Base-by-base conservation (phyloP, 2,113 vertebrate species). In the Pao palembangensis region DNA sequence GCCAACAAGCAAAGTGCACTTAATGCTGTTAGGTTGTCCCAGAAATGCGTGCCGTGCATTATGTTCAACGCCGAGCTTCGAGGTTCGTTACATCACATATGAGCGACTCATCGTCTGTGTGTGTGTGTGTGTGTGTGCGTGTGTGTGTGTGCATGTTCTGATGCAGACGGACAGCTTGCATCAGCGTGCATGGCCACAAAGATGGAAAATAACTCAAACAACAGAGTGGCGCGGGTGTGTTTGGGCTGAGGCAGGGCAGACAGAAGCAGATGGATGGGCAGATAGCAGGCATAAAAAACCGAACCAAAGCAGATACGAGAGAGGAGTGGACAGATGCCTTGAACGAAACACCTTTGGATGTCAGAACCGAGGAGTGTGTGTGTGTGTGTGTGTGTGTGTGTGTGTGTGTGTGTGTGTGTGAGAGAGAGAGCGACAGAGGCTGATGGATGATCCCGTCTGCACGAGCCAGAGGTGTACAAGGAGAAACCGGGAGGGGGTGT, bases 111-210 rank as follows among this genome's bases (percentile, higher is more conserved):
- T 43, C 23, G 16, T 38, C 8, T 6, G 11, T 8, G n/a, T 54
- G 44, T 69, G 47, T 58, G 61, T 56, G 7, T 17, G 14, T 25
- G 6, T n/a, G n/a, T n/a, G n/a, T n/a, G n/a, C n/a, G n/a, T n/a
- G n/a, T n/a, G 53, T 34, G 51, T 38, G 44, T 66, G 72, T 75
- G 77, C 59, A 58, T 51, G 15, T 20, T 0, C 63, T 73, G 81
- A 84, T 77, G 67, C 80, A 71, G 75, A 67, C 61, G 75, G 77
- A 79, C 73, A 62, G 68, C 66, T 58, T 64, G 78, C 71, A 64
- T 67, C 21, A 21, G 66, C 63, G 73, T 51, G 71, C 60, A 73
- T 28, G 0, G 43, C 48, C 6, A 53, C 23, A 15, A 54, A 42
- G 61, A 71, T 51, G 52, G 52, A 54, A 57, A 58, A 47, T 28